Evolutionary conservation across 92 coral and sea anemone genomes (phyloP).

Genomic region (Bergia sp.): DNA sequence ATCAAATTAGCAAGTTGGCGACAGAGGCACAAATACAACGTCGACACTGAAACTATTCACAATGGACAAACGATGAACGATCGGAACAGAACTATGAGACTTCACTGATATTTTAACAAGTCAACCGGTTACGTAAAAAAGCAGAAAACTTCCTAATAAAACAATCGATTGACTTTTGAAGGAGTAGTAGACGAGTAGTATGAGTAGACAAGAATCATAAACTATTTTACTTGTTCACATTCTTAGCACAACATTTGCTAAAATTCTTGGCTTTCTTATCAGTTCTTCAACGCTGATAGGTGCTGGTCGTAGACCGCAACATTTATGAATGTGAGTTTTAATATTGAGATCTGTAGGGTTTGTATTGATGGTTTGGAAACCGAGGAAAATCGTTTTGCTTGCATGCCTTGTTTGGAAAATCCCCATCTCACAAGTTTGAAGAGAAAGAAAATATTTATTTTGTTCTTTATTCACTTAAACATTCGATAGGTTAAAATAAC

Average conservation of each 20-base stretch:
- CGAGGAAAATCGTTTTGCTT: not conserved
- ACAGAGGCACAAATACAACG: conserved; percentile 21
- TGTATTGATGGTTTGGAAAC: conserved; percentile 1
- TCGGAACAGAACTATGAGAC: conserved; percentile 2
- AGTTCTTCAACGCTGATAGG: not conserved
- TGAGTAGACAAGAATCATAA: not conserved
- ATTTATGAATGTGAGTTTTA: conserved; percentile 23
- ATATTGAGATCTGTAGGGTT: conserved; percentile 11
- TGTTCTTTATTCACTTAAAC: conserved; percentile 40
- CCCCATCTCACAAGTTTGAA: conserved; percentile 22
- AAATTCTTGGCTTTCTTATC: conserved; percentile 16
- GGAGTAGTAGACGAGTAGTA: not conserved
- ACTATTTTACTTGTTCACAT: conserved; percentile 12
- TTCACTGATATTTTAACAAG: conserved; percentile 6
- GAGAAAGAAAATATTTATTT: conserved; percentile 48
- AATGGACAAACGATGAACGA: conserved; percentile 27
- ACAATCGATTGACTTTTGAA: conserved; percentile 25
- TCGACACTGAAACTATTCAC: not conserved
- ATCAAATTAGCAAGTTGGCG: conserved; percentile 44
- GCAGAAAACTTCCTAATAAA: not conserved
- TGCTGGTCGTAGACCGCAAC: conserved; percentile 7
- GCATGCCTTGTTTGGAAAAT: conserved; percentile 27
- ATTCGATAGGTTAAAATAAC: conserved; percentile 46
- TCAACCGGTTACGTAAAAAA: conserved; percentile 18
- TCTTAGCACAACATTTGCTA: conserved; percentile 29